phyloP scores from a whole-genome alignment of 2,888 invertebrate genomes.

The Prosapia bicincta region DNA sequence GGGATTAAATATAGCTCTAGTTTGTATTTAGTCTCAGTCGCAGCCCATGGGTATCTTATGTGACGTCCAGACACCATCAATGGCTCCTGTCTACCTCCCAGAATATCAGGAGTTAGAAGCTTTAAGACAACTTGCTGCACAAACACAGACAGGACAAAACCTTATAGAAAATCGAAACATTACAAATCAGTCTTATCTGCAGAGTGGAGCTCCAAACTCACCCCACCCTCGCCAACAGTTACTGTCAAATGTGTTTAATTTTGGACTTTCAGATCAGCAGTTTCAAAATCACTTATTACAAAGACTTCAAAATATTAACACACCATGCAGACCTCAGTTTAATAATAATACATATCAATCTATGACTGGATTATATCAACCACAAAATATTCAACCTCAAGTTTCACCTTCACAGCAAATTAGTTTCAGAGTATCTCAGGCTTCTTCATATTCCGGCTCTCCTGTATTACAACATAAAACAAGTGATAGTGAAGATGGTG shows the following conservation, averaged over 20 bases:
- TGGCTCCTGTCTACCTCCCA: constrained; percentile 41
- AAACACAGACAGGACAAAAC: constrained; percentile 12
- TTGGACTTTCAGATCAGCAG: constrained; percentile 43
- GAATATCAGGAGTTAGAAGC: constrained; percentile 42
- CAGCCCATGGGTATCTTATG: constrained; percentile 16
- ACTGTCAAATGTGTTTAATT: constrained; percentile 34
- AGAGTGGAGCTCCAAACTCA: constrained; percentile 24
- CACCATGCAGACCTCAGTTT: constrained; percentile 11
- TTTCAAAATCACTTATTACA: constrained; percentile 53
- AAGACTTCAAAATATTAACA: constrained; percentile 50
- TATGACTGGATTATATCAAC: constrained; percentile 19
- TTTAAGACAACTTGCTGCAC: constrained; percentile 35
- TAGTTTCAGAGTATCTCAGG: constrained; percentile 60
- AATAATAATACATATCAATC: constrained; percentile 21
- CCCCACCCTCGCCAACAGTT: constrained; percentile 19
- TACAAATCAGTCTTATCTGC: constrained; percentile 23
- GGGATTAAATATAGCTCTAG: not conserved
- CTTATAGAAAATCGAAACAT: constrained; percentile 25
- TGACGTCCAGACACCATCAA: constrained; percentile 30
- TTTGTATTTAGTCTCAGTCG: constrained; percentile 3
- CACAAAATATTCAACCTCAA: constrained; percentile 44
- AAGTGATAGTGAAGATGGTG: constrained; percentile 33
- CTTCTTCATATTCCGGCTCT: constrained; percentile 46
- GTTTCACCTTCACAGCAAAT: constrained; percentile 44
- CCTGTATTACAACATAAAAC: constrained; percentile 42